phyloP scores from a whole-genome alignment of 35 echinoderm and acorn worm genomes.

The Hemicentrotus pulcherrimus region DNA sequence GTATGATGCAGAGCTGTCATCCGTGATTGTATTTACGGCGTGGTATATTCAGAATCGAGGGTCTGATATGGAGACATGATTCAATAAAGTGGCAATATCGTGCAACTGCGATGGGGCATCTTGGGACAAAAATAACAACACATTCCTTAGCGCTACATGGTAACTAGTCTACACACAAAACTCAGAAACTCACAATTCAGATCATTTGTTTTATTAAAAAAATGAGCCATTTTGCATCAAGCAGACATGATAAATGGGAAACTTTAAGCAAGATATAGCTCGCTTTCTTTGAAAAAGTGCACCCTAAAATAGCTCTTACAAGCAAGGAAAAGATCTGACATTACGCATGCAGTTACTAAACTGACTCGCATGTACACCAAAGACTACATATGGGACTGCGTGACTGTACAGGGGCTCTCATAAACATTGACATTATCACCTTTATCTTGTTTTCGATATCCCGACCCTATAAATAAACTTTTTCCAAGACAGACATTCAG shows the following conservation, averaged over 20 bases:
- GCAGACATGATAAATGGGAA: not conserved
- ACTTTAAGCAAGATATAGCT: not conserved
- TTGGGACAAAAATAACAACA: not conserved
- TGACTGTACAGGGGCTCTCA: not conserved
- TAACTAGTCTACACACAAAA: not conserved
- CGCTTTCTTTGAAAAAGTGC: not conserved
- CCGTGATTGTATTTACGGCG: not conserved
- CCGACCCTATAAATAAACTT: not conserved
- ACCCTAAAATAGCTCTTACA: not conserved
- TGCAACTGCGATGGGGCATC: not conserved
- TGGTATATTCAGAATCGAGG: not conserved
- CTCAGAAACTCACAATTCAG: not conserved
- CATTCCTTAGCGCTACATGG: not conserved
- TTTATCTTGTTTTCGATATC: not conserved
- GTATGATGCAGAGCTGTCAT: not conserved
- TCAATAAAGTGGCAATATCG: not conserved
- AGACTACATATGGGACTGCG: not conserved
- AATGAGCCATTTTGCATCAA: not conserved
- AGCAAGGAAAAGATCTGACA: not conserved
- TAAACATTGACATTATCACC: slow-evolving; percentile 19
- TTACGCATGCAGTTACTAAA: no score
- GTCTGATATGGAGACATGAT: not conserved
- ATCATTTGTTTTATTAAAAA: not conserved
- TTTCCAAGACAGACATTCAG: not conserved
- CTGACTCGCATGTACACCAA: not conserved